Percentiles rank a stretch among this genome's conserved stretches.
Evolutionary conservation across 2,888 invertebrate genomes (phyloP).

Genomic region (Drosophila aldrichi): DNA sequence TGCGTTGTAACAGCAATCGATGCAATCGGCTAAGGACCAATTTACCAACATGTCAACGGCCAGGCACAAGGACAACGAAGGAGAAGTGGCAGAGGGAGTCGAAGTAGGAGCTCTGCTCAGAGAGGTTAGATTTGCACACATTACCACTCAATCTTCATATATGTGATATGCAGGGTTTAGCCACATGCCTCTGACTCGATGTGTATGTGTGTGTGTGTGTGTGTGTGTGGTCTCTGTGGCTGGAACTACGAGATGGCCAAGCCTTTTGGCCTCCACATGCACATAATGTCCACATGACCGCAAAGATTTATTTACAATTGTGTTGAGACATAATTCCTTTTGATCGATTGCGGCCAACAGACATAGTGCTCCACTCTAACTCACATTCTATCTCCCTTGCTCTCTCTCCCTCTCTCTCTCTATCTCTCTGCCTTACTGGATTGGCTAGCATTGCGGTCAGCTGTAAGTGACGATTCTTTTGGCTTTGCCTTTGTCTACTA

Average conservation of each 20-base stretch:
- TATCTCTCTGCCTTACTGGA: background rate
- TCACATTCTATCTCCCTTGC: background rate
- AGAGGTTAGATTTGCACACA: slow-evolving; percentile 77
- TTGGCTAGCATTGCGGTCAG: slow-evolving; percentile 59
- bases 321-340: slow-evolving; percentile 80
- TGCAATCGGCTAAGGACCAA: slow-evolving; percentile 75
- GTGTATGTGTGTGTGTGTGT: slow-evolving; percentile 15
- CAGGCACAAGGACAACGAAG: slow-evolving; percentile 44
- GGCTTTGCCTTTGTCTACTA: slow-evolving; percentile 43
- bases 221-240: slow-evolving; percentile 31
- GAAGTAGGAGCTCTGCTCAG: slow-evolving; percentile 13
- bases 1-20: slow-evolving; percentile 50
- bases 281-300: slow-evolving; percentile 78
- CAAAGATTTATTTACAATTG: slow-evolving; percentile 81
- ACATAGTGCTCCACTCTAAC: slow-evolving; percentile 8
- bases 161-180: too few relatives aligned
- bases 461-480: slow-evolving; percentile 77
- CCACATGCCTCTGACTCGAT: slow-evolving; percentile 4
- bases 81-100: background rate
- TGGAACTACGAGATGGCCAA: slow-evolving; percentile 49
- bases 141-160: slow-evolving; percentile 81
- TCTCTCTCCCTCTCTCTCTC: background rate
- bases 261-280: slow-evolving; percentile 64
- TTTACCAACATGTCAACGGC: slow-evolving; percentile 77
- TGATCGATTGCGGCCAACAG: slow-evolving; percentile 70